Conservation (phyloP, 2,113 vertebrate genomes). For the Heterochromis multidens region DNA sequence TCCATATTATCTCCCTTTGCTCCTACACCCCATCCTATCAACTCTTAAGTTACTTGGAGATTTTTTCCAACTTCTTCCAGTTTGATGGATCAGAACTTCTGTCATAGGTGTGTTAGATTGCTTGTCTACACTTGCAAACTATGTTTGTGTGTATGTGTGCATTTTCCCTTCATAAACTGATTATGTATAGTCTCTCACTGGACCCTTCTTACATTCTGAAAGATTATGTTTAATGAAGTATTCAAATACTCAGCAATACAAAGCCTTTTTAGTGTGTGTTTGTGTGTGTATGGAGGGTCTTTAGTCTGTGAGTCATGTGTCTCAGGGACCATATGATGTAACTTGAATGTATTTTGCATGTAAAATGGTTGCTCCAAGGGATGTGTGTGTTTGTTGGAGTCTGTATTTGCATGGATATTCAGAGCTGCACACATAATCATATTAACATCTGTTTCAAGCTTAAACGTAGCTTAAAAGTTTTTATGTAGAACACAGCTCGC, state of each 20-base stretch:
- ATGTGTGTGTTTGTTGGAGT: background rate
- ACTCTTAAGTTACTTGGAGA: background rate
- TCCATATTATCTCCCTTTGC: constrained; percentile 13
- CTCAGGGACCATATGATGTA: constrained; percentile 18
- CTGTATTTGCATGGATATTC: background rate
- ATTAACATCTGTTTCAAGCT: background rate
- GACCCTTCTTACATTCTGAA: background rate
- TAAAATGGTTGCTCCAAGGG: background rate
- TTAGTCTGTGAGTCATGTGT: background rate
- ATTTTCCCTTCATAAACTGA: background rate
- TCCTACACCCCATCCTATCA: background rate
- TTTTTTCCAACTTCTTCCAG: background rate
- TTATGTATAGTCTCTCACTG: background rate
- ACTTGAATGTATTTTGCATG: constrained; percentile 50
- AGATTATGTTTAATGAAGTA: constrained; percentile 36
- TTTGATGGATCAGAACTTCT: constrained; percentile 1
- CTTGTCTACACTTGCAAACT: background rate
- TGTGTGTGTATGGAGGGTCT: background rate
- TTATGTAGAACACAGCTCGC: background rate
- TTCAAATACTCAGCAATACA: background rate
- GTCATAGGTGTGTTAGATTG: background rate
- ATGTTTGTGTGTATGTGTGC: background rate
- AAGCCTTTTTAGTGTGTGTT: background rate
- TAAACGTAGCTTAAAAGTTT: background rate
- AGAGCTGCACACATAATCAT: background rate